These are phyloP conservation scores for Drosophila virilis DNA, from an alignment of 1,140 invertebrate genomes.

Conservation along the genomic window DNA sequence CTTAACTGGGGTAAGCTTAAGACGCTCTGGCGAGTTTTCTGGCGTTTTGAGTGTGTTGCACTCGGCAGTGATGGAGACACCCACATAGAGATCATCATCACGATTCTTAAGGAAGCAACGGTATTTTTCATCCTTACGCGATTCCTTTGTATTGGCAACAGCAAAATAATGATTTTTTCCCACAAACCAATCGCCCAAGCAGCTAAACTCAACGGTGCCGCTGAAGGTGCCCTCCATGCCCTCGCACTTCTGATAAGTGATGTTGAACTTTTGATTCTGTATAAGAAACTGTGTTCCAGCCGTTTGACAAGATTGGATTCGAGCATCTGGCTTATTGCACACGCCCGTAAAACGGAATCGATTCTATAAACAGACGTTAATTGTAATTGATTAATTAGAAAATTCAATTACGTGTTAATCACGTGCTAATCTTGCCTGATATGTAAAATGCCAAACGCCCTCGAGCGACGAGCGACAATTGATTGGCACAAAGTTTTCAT, in stretches of 20 bases:
- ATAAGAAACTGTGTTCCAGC: conserved; percentile 98
- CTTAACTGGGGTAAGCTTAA: conserved; percentile 93
- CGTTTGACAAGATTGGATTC: conserved; percentile 97
- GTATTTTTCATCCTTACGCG: conserved; percentile 96
- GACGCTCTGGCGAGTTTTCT: conserved; percentile 95
- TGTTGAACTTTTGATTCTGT: conserved; percentile 98
- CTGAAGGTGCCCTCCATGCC: conserved; percentile 93
- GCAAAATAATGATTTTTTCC: conserved; percentile 98
- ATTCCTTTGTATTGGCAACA: conserved; percentile 97
- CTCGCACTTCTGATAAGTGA: conserved; percentile 95
- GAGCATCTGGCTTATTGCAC: conserved; percentile 93
- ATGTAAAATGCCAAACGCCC: conserved; percentile 97
- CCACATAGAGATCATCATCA: conserved; percentile 95
- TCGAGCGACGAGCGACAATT: conserved; percentile 96
- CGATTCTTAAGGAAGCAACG: conserved; percentile 96
- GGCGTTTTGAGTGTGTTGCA: conserved; percentile 96
- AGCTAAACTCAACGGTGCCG: conserved; percentile 96
- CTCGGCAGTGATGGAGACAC: conserved; percentile 95
- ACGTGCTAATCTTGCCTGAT: too few relatives aligned
- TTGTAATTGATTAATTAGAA: conserved; percentile 6
- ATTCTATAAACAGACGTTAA: conserved; percentile 85
- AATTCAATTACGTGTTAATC: not conserved
- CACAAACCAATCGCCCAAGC: conserved; percentile 97
- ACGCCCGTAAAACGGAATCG: conserved; percentile 95
- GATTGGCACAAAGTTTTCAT: conserved; percentile 95